Conservation (phyloP, 2,113 vertebrate species). For the Erinaceus europaeus region DNA sequence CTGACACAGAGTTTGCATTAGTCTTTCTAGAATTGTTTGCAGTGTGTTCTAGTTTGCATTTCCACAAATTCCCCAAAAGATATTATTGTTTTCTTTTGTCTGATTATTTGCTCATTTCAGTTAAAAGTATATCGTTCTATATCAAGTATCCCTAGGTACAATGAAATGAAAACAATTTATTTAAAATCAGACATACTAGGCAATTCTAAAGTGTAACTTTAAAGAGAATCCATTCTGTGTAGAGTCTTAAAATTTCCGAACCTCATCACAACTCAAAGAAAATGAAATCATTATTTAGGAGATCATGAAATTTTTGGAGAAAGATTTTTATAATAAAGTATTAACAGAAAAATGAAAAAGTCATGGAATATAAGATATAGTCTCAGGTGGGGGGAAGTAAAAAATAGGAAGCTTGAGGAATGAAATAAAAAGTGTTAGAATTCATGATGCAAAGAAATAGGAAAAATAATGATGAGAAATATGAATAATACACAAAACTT, state of each 20-base stretch:
- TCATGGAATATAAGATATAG: background rate
- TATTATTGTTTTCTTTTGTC: background rate
- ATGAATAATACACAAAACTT: background rate
- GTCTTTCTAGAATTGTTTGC: background rate
- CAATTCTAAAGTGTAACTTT: slow-evolving; percentile 37
- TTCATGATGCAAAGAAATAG: background rate
- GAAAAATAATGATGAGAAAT: background rate
- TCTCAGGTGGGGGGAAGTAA: background rate
- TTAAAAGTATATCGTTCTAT: background rate
- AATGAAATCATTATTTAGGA: slow-evolving; percentile 43
- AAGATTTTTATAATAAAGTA: background rate
- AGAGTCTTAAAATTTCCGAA: slow-evolving; percentile 40
- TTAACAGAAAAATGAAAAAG: background rate
- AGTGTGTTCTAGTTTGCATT: background rate
- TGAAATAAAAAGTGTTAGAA: background rate
- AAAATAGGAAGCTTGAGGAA: background rate
- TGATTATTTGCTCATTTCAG: background rate
- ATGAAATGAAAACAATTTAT: slow-evolving; percentile 26
- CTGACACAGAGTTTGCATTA: background rate
- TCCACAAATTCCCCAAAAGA: background rate
- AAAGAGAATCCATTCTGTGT: background rate
- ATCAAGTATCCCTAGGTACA: background rate
- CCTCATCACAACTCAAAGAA: slow-evolving; percentile 33
- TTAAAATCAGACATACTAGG: slow-evolving; percentile 32
- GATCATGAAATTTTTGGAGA: slow-evolving; percentile 26